Conservation (phyloP, 2,888 invertebrate genomes). For the Dynastes maya region DNA sequence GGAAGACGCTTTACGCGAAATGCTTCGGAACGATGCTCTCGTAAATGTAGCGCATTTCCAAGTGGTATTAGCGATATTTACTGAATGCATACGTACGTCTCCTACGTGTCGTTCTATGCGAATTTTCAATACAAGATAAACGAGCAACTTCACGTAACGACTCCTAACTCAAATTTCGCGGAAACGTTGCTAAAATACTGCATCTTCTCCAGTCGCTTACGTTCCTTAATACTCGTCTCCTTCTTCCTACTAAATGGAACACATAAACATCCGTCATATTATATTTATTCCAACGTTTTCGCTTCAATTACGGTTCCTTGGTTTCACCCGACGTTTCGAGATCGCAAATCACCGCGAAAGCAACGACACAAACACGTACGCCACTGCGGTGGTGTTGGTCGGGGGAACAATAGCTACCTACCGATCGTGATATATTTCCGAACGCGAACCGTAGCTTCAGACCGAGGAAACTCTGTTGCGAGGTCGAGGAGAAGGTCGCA, state of each 20-base stretch:
- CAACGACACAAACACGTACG: conserved; percentile 20
- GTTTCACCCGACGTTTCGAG: not conserved
- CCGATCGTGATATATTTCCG: conserved; percentile 29
- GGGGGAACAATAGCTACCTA: conserved; percentile 7
- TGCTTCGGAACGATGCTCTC: too few species aligned
- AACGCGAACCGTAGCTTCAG: not conserved
- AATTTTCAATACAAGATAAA: too few species aligned
- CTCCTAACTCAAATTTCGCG: too few species aligned
- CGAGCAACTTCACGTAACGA: too few species aligned
- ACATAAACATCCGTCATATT: conserved; percentile 6
- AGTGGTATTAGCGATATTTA: too few species aligned
- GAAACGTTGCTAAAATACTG: too few species aligned
- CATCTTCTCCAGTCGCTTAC: too few species aligned
- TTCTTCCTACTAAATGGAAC: not conserved
- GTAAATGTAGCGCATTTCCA: too few species aligned
- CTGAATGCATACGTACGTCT: not conserved
- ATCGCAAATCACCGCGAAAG: not conserved
- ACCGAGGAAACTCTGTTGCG: conserved; percentile 6
- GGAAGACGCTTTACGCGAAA: too few species aligned
- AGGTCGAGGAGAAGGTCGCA: not conserved
- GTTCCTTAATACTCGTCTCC: not conserved
- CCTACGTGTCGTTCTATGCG: too few species aligned
- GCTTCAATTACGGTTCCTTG: conserved; percentile 18
- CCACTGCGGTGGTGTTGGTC: not conserved
- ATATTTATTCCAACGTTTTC: not conserved